These are phyloP conservation scores for Hoplostethus atlanticus DNA, from an alignment of 2,797 vertebrate genomes.

Conservation along the genomic window DNA sequence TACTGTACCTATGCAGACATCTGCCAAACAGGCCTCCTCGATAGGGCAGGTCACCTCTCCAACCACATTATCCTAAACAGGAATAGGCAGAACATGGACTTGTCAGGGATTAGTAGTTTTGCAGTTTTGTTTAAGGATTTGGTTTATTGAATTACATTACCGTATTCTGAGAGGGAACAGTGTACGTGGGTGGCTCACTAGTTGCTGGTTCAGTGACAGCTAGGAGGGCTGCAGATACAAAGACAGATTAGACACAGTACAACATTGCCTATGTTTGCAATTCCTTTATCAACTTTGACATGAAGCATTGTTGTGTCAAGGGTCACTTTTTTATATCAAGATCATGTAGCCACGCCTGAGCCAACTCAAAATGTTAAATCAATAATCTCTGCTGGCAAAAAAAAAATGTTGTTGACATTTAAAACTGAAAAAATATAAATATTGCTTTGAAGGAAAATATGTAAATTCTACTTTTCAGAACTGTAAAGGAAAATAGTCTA, in stretches of 20 bases:
- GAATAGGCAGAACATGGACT: background rate
- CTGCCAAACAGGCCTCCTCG: slow-evolving; percentile 24
- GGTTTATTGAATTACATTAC: slow-evolving; percentile 35
- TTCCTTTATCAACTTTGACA: too few species aligned
- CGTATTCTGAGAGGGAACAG: slow-evolving; percentile 13
- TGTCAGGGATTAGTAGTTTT: background rate
- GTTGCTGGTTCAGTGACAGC: slow-evolving; percentile 10
- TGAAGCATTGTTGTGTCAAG: too few species aligned
- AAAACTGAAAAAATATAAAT: too few species aligned
- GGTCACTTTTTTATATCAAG: too few species aligned
- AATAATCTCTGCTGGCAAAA: too few species aligned
- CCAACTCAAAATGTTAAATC: too few species aligned
- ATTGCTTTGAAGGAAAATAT: too few species aligned
- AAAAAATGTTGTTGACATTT: too few species aligned
- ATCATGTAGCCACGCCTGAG: too few species aligned
- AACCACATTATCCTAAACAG: slow-evolving; percentile 34
- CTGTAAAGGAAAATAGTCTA: too few species aligned
- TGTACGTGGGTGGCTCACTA: background rate
- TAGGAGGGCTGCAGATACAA: slow-evolving; percentile 24
- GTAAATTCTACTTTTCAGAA: too few species aligned
- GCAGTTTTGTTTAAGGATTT: background rate
- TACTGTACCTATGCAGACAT: slow-evolving; percentile 56
- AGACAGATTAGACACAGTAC: background rate
- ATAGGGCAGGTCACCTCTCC: background rate
- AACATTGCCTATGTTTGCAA: too few species aligned